A percentile compares a stretch with the other conserved stretches of the same genome.
Conservation (phyloP, 2,888 invertebrate species). For the Baronia brevicornis region DNA sequence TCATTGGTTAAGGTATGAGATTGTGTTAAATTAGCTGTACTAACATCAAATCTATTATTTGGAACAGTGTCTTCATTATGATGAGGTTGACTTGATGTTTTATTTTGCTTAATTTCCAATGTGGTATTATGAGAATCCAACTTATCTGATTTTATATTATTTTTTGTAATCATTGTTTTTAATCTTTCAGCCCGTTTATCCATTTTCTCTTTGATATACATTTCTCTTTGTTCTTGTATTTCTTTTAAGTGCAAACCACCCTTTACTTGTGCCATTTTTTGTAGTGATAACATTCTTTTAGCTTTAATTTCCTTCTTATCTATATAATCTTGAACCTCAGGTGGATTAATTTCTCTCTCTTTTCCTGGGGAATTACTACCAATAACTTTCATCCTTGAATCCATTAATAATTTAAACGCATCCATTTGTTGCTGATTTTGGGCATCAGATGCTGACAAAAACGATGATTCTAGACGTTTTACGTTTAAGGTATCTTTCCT, state of each 20-base stretch:
- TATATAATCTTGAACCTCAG: conserved; percentile 31
- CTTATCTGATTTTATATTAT: conserved; percentile 27
- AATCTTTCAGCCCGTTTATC: conserved; percentile 77
- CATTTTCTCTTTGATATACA: conserved; percentile 74
- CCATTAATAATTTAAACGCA: conserved; percentile 82
- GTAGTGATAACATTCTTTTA: conserved; percentile 70
- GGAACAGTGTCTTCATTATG: conserved; percentile 4
- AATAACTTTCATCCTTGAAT: conserved; percentile 77
- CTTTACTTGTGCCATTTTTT: conserved; percentile 79
- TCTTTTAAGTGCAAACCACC: conserved; percentile 76
- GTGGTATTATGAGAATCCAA: conserved; percentile 18
- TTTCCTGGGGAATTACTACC: conserved; percentile 79
- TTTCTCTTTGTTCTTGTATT: conserved; percentile 71
- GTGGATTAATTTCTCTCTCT: conserved; percentile 39
- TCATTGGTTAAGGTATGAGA: conserved; percentile 21
- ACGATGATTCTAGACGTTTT: conserved; percentile 6
- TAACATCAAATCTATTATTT: conserved; percentile 10
- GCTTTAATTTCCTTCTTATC: conserved; percentile 47
- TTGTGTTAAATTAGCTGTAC: conserved; percentile 10
- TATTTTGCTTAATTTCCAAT: conserved; percentile 3
- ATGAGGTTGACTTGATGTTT: conserved; percentile 6
- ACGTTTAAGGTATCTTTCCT: conserved; percentile 25
- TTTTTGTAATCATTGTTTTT: conserved; percentile 58
- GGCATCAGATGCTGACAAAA: conserved; percentile 22
- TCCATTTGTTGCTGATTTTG: conserved; percentile 54